phyloP scores from a whole-genome alignment of 2,113 vertebrate genomes.

The Neolamprologus ventralis region DNA sequence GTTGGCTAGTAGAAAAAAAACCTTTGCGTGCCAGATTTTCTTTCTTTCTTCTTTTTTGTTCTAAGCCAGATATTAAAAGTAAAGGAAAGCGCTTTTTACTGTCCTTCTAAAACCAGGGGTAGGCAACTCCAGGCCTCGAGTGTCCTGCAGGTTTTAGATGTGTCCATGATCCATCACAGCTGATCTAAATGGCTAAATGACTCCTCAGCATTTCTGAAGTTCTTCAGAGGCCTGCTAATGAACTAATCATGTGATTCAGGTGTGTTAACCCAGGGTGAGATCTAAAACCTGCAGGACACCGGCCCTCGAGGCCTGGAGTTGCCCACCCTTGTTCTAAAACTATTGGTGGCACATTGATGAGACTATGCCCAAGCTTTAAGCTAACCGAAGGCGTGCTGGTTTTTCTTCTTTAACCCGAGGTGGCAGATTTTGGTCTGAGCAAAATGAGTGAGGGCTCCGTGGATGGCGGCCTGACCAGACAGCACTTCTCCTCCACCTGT shows the following conservation, averaged over 20 bases:
- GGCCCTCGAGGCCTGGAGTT: accelerated
- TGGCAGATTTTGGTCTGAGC: slow-evolving; percentile 95
- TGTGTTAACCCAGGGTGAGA: accelerated
- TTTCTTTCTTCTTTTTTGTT: background rate
- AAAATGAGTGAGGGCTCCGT: slow-evolving; percentile 80
- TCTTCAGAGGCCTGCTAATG: accelerated
- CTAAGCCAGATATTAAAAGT: background rate
- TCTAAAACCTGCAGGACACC: background rate
- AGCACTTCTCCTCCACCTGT: slow-evolving; percentile 90
- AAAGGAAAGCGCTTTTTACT: background rate
- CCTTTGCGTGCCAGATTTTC: background rate
- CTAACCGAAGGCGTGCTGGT: background rate
- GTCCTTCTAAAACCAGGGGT: background rate
- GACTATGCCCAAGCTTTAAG: background rate
- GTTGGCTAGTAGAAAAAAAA: background rate
- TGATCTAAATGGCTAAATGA: background rate
- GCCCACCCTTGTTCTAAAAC: background rate
- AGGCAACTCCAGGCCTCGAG: background rate
- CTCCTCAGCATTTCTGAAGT: background rate
- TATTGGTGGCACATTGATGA: background rate
- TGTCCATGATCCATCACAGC: background rate
- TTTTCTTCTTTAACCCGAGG: slow-evolving; percentile 40
- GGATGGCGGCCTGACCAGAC: slow-evolving; percentile 73
- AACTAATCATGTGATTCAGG: background rate
- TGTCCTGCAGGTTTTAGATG: background rate